Conservation (phyloP, 2,113 vertebrate species). For the Nothoprocta pentlandii region DNA sequence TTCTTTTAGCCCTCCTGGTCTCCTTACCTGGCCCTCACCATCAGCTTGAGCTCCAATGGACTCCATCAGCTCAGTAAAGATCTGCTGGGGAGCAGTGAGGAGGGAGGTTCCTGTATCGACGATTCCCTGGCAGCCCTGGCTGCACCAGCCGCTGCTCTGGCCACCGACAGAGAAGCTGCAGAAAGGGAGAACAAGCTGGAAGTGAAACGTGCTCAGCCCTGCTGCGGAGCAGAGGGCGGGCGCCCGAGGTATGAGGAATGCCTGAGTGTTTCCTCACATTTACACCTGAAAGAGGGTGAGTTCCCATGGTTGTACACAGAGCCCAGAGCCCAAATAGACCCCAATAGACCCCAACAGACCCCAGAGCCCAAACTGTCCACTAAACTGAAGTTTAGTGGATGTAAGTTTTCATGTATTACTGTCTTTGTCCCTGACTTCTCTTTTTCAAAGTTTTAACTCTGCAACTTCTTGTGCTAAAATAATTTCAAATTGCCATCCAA, state of each 20-base stretch:
- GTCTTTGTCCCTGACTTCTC: neutral
- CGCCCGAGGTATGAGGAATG: too few species aligned
- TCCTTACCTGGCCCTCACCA: constrained; percentile 68
- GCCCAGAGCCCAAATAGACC: neutral
- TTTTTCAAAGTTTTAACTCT: neutral
- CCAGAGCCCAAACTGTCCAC: too few species aligned
- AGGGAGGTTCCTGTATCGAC: constrained; percentile 78
- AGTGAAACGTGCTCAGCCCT: neutral
- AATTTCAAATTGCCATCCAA: neutral
- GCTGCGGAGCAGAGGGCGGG: neutral
- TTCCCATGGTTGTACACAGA: neutral
- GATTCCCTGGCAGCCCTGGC: constrained; percentile 75
- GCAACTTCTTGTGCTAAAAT: neutral
- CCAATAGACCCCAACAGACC: neutral
- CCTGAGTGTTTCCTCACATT: neutral
- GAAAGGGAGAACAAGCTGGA: neutral
- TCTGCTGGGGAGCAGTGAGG: constrained; percentile 58
- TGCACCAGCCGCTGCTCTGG: constrained; percentile 62
- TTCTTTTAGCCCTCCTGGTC: neutral
- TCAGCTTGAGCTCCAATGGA: constrained; percentile 68
- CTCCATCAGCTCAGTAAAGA: constrained; percentile 63
- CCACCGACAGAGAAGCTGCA: constrained; percentile 70
- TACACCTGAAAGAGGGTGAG: neutral
- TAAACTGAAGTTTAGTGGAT: neutral
- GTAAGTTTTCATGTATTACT: neutral